Evolutionary conservation across 2,113 vertebrate genomes (phyloP).

Genomic region (Bufo bufo): DNA sequence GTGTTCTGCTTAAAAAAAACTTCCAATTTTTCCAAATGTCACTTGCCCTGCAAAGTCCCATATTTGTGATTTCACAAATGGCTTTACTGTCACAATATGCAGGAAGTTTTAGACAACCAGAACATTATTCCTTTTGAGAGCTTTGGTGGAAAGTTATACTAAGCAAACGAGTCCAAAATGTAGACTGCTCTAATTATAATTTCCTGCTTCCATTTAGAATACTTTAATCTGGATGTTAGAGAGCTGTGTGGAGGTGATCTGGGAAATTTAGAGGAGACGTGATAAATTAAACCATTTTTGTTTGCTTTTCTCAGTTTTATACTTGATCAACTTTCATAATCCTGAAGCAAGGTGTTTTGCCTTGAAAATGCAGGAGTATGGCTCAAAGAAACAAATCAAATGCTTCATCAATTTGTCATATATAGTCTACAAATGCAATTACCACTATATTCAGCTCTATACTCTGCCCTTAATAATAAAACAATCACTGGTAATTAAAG

Average conservation of each 20-base stretch:
- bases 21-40: conserved; percentile 1
- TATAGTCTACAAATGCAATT: neutral
- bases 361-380: neutral
- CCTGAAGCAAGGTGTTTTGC: too few relatives aligned
- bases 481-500: too few relatives aligned
- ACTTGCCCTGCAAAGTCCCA: neutral
- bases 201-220: neutral
- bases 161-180: neutral
- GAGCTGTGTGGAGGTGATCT: neutral
- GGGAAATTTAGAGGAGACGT: neutral
- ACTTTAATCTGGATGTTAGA: neutral
- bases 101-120: neutral
- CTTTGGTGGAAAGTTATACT: neutral
- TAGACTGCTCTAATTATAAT: neutral
- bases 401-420: neutral
- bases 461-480: neutral
- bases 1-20: neutral
- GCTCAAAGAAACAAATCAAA: neutral
- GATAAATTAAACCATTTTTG: neutral
- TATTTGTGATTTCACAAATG: conserved; percentile 4
- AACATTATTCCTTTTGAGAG: neutral
- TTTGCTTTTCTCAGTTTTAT: neutral
- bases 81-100: conserved; percentile 5
- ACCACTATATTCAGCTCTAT: neutral
- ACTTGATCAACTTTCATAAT: neutral